Evolutionary conservation across 2,888 invertebrate genomes (phyloP).

Genomic region (Catotricha subobsoleta): DNA sequence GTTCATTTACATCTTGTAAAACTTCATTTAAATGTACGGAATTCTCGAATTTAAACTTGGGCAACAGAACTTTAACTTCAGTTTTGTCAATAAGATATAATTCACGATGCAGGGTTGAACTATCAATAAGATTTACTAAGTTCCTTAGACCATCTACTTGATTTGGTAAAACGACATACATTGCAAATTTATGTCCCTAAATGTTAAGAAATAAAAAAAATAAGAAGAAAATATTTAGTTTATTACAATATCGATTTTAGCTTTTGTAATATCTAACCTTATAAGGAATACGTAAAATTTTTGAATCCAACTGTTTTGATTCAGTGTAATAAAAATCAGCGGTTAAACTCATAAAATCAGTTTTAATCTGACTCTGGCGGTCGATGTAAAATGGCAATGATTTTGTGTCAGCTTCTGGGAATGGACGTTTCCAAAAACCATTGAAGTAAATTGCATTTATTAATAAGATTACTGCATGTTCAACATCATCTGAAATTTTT

Average conservation of each 20-base stretch:
- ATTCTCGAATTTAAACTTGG: slow-evolving; percentile 58
- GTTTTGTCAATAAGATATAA: slow-evolving; percentile 39
- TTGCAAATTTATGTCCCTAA: slow-evolving; percentile 53
- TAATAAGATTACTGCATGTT: slow-evolving; percentile 44
- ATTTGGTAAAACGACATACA: slow-evolving; percentile 55
- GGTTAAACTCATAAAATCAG: slow-evolving; percentile 51
- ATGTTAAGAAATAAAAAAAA: too few species aligned
- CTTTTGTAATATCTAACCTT: slow-evolving; percentile 33
- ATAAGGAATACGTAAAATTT: slow-evolving; percentile 56
- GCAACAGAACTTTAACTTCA: slow-evolving; percentile 44
- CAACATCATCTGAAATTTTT: slow-evolving; percentile 37
- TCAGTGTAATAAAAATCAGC: slow-evolving; percentile 45
- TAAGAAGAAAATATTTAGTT: not conserved
- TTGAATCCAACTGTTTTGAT: slow-evolving; percentile 43
- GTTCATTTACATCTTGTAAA: slow-evolving; percentile 37
- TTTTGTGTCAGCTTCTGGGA: slow-evolving; percentile 41
- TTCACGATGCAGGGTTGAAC: slow-evolving; percentile 35
- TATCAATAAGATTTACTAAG: slow-evolving; percentile 38
- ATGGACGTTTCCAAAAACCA: slow-evolving; percentile 57
- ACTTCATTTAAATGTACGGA: slow-evolving; percentile 41
- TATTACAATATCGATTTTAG: not conserved
- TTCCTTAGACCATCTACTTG: slow-evolving; percentile 40
- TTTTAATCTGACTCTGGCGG: slow-evolving; percentile 29
- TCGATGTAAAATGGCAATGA: slow-evolving; percentile 41
- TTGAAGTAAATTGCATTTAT: slow-evolving; percentile 67